phyloP scores from a whole-genome alignment of 2,113 vertebrate species.

The Toxostoma redivivum region DNA sequence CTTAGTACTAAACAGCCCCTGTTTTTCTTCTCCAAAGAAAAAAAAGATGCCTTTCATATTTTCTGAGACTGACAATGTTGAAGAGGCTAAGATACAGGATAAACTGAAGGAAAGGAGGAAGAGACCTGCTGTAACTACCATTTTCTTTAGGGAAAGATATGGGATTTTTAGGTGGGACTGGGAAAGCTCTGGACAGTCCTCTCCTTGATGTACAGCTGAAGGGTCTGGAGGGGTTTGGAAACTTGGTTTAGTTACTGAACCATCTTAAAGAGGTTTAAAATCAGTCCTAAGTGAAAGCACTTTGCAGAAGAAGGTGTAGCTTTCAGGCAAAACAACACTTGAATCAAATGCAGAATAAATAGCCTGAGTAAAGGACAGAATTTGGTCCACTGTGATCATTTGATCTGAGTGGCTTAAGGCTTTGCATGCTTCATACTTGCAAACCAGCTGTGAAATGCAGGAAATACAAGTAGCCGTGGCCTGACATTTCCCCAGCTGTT shows the following conservation, averaged over 20 bases:
- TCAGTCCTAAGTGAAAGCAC: background rate
- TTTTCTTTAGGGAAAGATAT: background rate
- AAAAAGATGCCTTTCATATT: background rate
- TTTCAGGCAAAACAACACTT: slow-evolving; percentile 12
- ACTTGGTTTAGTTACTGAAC: background rate
- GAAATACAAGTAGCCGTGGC: slow-evolving; percentile 41
- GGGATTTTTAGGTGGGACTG: background rate
- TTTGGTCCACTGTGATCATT: slow-evolving; percentile 14
- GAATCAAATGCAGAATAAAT: slow-evolving; percentile 34
- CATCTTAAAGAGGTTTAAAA: background rate
- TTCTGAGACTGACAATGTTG: background rate
- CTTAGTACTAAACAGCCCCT: background rate
- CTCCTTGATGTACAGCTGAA: background rate
- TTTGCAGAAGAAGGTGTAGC: slow-evolving; percentile 13
- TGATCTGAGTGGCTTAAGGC: slow-evolving; percentile 32
- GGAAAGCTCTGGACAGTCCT: background rate
- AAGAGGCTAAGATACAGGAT: background rate
- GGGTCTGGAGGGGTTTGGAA: background rate
- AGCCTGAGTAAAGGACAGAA: background rate
- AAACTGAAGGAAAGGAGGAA: background rate
- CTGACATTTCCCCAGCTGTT: slow-evolving; percentile 56
- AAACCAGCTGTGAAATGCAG: slow-evolving; percentile 50
- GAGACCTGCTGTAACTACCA: background rate
- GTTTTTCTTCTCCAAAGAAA: background rate
- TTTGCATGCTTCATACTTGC: background rate